Percentiles rank a stretch among this genome's conserved stretches.
These are phyloP conservation scores for Esox masquinongy DNA, from an alignment of 2,797 vertebrate species.

Conservation along the genomic window DNA sequence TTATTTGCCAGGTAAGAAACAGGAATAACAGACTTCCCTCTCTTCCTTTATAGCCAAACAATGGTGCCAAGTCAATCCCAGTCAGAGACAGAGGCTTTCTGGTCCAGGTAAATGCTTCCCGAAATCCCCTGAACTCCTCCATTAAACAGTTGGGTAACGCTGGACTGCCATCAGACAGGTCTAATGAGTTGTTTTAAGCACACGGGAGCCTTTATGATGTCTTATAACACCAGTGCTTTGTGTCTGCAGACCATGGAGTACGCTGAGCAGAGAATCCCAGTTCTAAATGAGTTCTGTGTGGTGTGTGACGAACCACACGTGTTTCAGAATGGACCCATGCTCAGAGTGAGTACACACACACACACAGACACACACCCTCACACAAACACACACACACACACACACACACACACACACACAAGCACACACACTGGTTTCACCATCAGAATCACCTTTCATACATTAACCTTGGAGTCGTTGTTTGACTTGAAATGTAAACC, in stretches of 20 bases:
- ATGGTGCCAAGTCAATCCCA: conserved; percentile 83
- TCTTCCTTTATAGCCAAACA: conserved; percentile 75
- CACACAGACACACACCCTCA: background rate
- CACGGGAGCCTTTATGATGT: background rate
- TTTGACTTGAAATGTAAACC: too few species aligned
- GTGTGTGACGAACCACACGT: conserved; percentile 90
- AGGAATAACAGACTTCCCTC: background rate
- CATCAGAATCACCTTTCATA: too few species aligned
- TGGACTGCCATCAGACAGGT: background rate
- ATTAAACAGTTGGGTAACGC: background rate
- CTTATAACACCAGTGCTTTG: conserved; percentile 10
- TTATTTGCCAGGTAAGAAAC: background rate
- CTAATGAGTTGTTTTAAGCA: background rate
- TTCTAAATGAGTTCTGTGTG: conserved; percentile 90
- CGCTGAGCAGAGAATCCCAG: conserved; percentile 87
- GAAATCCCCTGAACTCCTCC: background rate
- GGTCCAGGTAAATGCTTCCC: conserved; percentile 79
- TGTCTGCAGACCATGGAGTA: conserved; percentile 85
- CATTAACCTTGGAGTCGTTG: too few species aligned
- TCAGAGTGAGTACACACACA: conserved; percentile 76
- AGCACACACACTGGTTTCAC: background rate
- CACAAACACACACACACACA: too few species aligned
- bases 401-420: background rate
- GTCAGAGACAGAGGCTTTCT: conserved; percentile 85
- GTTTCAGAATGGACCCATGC: conserved; percentile 91